A percentile compares a stretch with the other conserved stretches of the same genome.
These are phyloP conservation scores for Scartelaos histophorus DNA, from an alignment of 2,113 vertebrate species.

Conservation along the genomic window DNA sequence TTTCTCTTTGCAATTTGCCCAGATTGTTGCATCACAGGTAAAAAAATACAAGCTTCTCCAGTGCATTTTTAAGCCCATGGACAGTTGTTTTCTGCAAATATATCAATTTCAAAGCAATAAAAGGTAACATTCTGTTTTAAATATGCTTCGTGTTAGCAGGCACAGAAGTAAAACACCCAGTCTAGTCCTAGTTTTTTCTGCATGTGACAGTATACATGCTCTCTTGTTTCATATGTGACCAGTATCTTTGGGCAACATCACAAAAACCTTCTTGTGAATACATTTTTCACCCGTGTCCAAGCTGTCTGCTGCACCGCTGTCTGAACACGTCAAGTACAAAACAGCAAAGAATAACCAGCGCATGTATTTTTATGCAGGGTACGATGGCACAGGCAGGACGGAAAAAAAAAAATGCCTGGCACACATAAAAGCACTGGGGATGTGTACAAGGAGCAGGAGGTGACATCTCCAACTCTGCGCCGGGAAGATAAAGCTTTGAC, in stretches of 20 bases:
- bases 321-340: constrained; percentile 3
- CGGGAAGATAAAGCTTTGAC: constrained; percentile 27
- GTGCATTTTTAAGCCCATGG: too few relatives aligned
- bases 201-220: background rate
- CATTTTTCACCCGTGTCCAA: constrained; percentile 3
- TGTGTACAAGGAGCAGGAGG: constrained; percentile 11
- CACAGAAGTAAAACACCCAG: background rate
- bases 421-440: constrained; percentile 27
- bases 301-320: background rate
- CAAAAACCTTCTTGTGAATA: constrained; percentile 5
- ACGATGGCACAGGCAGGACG: background rate
- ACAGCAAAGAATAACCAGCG: background rate
- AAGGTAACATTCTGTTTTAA: too few relatives aligned
- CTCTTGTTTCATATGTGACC: background rate
- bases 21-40: too few relatives aligned
- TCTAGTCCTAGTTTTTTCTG: background rate
- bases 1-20: too few relatives aligned
- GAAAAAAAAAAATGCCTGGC: constrained; percentile 10
- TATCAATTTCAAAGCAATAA: too few relatives aligned
- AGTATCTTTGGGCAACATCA: background rate
- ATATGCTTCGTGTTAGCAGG: too few relatives aligned
- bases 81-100: too few relatives aligned
- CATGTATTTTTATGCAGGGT: constrained; percentile 12
- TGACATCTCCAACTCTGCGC: constrained; percentile 40
- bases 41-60: too few relatives aligned